These are phyloP conservation scores for Notolepis coatsorum DNA, from an alignment of 2,797 vertebrate genomes.

Conservation along the genomic window DNA sequence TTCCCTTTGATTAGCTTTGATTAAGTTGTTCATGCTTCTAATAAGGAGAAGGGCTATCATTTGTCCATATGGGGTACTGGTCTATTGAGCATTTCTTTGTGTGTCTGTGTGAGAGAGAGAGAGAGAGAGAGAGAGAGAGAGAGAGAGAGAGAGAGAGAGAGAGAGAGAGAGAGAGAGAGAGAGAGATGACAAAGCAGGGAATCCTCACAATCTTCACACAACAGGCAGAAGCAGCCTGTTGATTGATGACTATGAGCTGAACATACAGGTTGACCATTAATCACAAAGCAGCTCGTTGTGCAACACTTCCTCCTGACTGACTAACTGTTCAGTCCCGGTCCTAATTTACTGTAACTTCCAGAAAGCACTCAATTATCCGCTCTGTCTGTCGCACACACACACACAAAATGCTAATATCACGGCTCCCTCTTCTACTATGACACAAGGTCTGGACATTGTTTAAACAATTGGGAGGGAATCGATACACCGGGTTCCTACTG, in stretches of 20 bases:
- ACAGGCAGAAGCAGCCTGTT: background rate
- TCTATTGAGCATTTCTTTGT: no score
- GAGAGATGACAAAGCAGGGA: background rate
- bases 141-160: background rate
- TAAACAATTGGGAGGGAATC: no score
- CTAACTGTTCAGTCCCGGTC: background rate
- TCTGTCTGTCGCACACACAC: background rate
- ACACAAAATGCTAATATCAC: constrained; percentile 3
- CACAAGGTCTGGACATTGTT: background rate
- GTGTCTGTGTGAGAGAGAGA: no score
- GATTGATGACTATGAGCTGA: background rate
- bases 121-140: no score
- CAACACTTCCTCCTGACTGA: constrained; percentile 10
- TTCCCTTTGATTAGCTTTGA: no score
- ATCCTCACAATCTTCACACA: background rate
- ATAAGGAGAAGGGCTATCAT: no score
- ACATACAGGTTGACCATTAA: constrained; percentile 16
- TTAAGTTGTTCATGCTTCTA: no score
- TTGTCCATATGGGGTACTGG: no score
- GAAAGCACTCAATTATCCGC: background rate
- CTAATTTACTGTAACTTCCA: background rate
- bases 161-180: background rate
- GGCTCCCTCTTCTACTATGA: constrained; percentile 11
- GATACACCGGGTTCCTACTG: no score
- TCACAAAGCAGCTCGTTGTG: background rate